Conservation (phyloP, 2,888 invertebrate species). For the Tubulanus polymorphus region DNA sequence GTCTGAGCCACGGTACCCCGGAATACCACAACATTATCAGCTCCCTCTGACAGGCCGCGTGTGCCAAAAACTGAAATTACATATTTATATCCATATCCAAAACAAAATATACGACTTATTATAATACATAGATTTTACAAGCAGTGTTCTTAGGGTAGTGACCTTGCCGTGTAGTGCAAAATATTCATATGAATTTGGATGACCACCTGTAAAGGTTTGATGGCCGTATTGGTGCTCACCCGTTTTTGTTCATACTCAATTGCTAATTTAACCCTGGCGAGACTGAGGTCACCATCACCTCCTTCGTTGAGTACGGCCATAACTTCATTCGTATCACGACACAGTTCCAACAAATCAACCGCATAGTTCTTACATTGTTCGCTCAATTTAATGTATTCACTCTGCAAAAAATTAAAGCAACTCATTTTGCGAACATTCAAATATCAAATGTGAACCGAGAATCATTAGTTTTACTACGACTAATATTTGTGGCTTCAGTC, state of each 20-base stretch:
- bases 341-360: constrained; percentile 38
- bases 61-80: constrained; percentile 23
- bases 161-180: too few species aligned
- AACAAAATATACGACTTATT: too few species aligned
- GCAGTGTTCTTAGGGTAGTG: too few species aligned
- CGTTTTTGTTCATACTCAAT: constrained; percentile 26
- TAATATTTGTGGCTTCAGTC: neutral
- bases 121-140: too few species aligned
- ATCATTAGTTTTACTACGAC: neutral
- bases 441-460: neutral
- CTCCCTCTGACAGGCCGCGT: constrained; percentile 24
- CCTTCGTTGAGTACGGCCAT: constrained; percentile 31
- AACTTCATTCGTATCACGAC: constrained; percentile 43
- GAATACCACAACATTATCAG: constrained; percentile 23
- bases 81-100: too few species aligned
- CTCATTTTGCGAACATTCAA: neutral
- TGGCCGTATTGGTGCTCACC: too few species aligned
- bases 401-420: constrained; percentile 20
- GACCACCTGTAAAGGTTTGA: too few species aligned
- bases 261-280: constrained; percentile 23
- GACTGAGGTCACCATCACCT: constrained; percentile 3
- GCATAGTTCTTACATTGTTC: constrained; percentile 40
- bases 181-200: too few species aligned
- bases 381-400: constrained; percentile 37
- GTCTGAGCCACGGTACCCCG: constrained; percentile 21